These are phyloP conservation scores for Rhadina sibilatrix DNA, from an alignment of 2,113 vertebrate genomes.

Conservation along the genomic window DNA sequence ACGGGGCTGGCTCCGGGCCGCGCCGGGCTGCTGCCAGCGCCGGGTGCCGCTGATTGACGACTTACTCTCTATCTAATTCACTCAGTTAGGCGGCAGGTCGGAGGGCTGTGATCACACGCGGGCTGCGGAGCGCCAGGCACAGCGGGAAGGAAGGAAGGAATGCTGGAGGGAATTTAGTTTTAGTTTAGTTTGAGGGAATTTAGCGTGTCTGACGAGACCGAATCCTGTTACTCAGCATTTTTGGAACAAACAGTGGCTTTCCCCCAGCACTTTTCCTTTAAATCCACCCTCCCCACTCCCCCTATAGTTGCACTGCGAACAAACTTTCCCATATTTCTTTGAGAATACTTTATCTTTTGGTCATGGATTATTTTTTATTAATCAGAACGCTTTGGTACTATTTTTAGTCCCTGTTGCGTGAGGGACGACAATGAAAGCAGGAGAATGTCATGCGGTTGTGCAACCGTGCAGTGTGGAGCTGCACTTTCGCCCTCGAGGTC, in stretches of 20 bases:
- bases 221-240: neutral
- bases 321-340: neutral
- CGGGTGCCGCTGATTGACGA: fast-evolving
- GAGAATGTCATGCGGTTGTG: neutral
- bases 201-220: neutral
- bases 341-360: neutral
- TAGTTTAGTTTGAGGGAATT: too few species aligned
- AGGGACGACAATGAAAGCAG: neutral
- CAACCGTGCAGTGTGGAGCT: neutral
- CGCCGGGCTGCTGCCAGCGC: fast-evolving
- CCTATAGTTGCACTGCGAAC: neutral
- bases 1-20: fast-evolving
- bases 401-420: neutral
- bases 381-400: neutral
- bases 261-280: neutral
- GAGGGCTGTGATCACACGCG: fast-evolving
- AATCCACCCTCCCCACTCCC: fast-evolving
- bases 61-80: fast-evolving
- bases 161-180: fast-evolving
- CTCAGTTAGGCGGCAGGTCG: fast-evolving
- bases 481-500: neutral
- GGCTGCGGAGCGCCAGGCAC: fast-evolving
- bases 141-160: too few species aligned
- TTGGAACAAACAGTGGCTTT: neutral
- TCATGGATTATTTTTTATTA: neutral